Conservation (phyloP, 2,797 vertebrate genomes). For the Phrynocephalus vlangalii region DNA sequence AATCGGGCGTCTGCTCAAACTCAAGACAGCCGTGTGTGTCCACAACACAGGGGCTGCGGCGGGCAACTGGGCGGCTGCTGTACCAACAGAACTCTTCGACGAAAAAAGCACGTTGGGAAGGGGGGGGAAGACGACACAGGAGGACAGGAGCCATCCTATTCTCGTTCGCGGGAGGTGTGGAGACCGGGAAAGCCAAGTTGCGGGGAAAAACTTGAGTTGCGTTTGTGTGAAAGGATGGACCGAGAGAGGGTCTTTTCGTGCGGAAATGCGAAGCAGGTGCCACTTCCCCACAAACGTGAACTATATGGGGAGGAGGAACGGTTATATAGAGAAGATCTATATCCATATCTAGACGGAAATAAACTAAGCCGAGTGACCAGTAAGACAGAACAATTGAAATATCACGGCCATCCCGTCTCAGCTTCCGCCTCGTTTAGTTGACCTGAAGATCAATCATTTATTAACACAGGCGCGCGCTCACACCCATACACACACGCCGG, state of each 20-base stretch:
- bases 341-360: no score
- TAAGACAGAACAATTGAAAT: no score
- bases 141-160: neutral
- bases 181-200: conserved; percentile 18
- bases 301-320: neutral
- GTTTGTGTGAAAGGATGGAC: conserved; percentile 4
- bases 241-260: neutral
- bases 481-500: no score
- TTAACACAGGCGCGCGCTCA: conserved; percentile 14
- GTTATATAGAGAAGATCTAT: neutral
- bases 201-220: neutral
- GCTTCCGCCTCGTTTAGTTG: no score
- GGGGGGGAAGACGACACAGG: neutral
- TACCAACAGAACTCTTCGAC: neutral
- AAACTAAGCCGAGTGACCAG: no score
- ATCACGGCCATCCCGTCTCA: no score
- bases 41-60: conserved; percentile 36
- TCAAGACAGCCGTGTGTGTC: conserved; percentile 53
- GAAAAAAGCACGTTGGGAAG: conserved; percentile 18
- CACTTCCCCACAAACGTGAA: conserved; percentile 36
- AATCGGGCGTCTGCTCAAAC: conserved; percentile 29
- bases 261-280: conserved; percentile 72
- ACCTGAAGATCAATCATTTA: no score
- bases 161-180: neutral
- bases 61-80: conserved; percentile 24